A percentile compares a stretch with the other conserved stretches of the same genome.
These are phyloP conservation scores for Nomada goodeniana DNA, from an alignment of 2,888 invertebrate species.

Conservation along the genomic window DNA sequence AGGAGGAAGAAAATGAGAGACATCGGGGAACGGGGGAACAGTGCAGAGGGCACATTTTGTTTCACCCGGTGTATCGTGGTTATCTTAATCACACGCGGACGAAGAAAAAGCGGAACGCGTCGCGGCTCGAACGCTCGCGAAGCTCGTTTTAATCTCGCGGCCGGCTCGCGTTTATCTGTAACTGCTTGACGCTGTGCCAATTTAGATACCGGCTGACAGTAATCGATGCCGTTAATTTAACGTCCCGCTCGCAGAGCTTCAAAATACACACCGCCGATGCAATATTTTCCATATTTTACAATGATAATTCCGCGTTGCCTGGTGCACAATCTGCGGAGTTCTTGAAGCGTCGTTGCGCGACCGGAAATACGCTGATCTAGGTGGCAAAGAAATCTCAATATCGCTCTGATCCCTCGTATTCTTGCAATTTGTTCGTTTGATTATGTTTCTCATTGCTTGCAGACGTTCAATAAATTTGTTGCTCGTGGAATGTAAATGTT, in stretches of 20 bases:
- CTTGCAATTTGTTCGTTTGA: neutral
- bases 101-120: conserved; percentile 8
- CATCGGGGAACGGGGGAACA: no score
- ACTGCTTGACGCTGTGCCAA: conserved; percentile 41
- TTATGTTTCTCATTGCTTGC: no score
- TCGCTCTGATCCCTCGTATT: neutral
- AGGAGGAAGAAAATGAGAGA: no score
- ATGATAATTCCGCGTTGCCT: neutral
- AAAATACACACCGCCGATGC: conserved; percentile 3
- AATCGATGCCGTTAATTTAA: conserved; percentile 42
- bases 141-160: conserved; percentile 40
- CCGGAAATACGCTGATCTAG: neutral
- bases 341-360: neutral
- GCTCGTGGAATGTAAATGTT: no score
- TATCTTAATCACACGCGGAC: no score
- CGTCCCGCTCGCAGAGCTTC: conserved; percentile 12
- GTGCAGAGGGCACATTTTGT: no score
- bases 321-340: neutral
- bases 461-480: no score
- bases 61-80: no score
- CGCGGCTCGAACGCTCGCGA: conserved; percentile 17
- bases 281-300: conserved; percentile 26
- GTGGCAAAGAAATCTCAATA: neutral
- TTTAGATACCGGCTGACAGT: conserved; percentile 49
- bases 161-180: conserved; percentile 40